Evolutionary conservation across 1,140 invertebrate species (phyloP).

Genomic region (Ctenoplectra terminalis): DNA sequence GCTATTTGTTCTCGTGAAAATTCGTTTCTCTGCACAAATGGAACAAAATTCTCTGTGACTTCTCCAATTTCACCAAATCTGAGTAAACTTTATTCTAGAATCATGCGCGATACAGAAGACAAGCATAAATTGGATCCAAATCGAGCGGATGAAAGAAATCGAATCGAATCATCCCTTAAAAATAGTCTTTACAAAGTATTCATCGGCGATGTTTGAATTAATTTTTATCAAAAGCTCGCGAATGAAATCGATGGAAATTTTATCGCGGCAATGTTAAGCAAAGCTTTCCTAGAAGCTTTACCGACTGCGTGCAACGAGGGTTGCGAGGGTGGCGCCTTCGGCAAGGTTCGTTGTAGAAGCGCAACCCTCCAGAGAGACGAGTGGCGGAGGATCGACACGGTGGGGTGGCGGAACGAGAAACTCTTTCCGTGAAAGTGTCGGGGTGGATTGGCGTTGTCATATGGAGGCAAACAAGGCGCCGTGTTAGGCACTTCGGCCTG

Average conservation of each 20-base stretch:
- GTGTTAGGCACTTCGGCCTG: slow-evolving; percentile 60
- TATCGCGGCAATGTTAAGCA: neutral
- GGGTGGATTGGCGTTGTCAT: slow-evolving; percentile 49
- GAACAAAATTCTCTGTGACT: neutral
- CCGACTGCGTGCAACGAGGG: slow-evolving; percentile 45
- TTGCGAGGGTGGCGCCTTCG: slow-evolving; percentile 41
- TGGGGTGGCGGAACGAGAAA: slow-evolving; percentile 27
- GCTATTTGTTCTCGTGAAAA: slow-evolving; percentile 3
- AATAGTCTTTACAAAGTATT: neutral
- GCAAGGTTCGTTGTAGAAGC: slow-evolving; percentile 11
- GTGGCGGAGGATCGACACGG: slow-evolving; percentile 12
- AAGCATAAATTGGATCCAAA: too few relatives aligned
- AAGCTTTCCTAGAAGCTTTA: neutral
- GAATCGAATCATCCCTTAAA: neutral
- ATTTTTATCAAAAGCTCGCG: neutral
- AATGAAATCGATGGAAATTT: neutral
- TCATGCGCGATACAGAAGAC: neutral
- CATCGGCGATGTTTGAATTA: neutral
- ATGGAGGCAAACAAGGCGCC: slow-evolving; percentile 63
- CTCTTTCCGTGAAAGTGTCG: slow-evolving; percentile 42
- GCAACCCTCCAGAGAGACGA: slow-evolving; percentile 7
- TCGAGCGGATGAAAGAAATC: neutral
- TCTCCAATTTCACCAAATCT: neutral
- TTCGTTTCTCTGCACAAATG: neutral
- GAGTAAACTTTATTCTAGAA: neutral